These are phyloP conservation scores for Lithobates pipiens DNA, from an alignment of 2,797 vertebrate genomes.

Conservation along the genomic window DNA sequence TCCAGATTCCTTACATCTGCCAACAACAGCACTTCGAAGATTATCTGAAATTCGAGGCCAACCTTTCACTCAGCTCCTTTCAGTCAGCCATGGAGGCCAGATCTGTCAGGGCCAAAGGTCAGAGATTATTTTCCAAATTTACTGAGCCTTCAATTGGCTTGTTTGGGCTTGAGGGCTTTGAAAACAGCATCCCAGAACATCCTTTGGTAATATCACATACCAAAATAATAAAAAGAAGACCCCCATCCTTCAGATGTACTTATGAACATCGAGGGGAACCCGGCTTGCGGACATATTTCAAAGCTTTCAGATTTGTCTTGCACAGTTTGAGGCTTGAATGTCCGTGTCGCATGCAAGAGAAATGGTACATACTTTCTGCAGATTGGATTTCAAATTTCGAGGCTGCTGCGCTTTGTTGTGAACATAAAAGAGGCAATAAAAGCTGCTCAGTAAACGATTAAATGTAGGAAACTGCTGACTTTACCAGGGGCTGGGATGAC, in stretches of 20 bases:
- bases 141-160: slow-evolving; percentile 51
- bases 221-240: slow-evolving; percentile 59
- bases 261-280: slow-evolving; percentile 51
- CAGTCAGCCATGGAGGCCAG: slow-evolving; percentile 61
- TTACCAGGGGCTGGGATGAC: slow-evolving; percentile 8
- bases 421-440: slow-evolving; percentile 59
- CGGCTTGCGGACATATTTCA: slow-evolving; percentile 61
- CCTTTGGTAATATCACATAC: slow-evolving; percentile 64
- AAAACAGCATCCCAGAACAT: slow-evolving; percentile 70
- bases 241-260: slow-evolving; percentile 39
- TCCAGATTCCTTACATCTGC: slow-evolving; percentile 72
- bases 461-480: slow-evolving; percentile 47
- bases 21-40: slow-evolving; percentile 62
- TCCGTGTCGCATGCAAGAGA: slow-evolving; percentile 8
- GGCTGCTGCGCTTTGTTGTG: slow-evolving; percentile 29
- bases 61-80: slow-evolving; percentile 60
- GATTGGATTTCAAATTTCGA: slow-evolving; percentile 37
- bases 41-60: slow-evolving; percentile 70
- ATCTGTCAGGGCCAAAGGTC: slow-evolving; percentile 66
- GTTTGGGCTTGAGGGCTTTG: slow-evolving; percentile 64
- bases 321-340: slow-evolving; percentile 66
- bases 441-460: slow-evolving; percentile 19
- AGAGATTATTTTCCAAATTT: slow-evolving; percentile 64
- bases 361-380: slow-evolving; percentile 7
- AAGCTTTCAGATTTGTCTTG: slow-evolving; percentile 63